Evolutionary conservation across 53 echinoderm and acorn worm species (phyloP), one percentile per base, ranked within the genome.

Genomic region (Astropecten irregularis): DNA sequence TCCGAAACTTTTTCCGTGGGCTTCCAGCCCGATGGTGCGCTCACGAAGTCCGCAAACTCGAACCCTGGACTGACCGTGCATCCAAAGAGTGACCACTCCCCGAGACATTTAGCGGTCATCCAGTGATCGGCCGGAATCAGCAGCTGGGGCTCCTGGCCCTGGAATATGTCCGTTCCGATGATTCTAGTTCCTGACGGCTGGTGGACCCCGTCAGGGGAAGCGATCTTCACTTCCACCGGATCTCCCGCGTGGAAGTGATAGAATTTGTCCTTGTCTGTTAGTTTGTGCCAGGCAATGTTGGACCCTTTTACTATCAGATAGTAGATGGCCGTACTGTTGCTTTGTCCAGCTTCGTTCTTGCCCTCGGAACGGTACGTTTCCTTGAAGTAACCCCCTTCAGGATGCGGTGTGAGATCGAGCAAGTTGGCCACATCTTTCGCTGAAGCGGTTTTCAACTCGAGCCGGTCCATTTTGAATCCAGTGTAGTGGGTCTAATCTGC

Each of bases 51-150:
- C 18, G 42, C 36, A 64, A 63, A 40, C n/a, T 64, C 81, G 32
- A 81, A 81, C 4, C 44, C 81, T 16, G 64, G 81, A 61, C 81
- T 46, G 18, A 81, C 64, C 3, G 64, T 66, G 65, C 64, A 64
- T 11, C 81, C 81, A 38, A 46, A 81, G n/a, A 81, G 64, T 40
- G 81, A 44, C 81, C 81, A 81, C 7, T 81, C 61, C 64, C 61
- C 81, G 0, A 81, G 29, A 44, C 81, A 81, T 34, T n/a, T 62
- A 0, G 39, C 81, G 46, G 40, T 64, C 65, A 64, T 63, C 81
- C 81, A 81, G 22, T 81, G 40, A n/a, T 81, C 36, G 7, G 64
- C 66, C 1, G 46, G 81, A 40, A 81, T 44, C 65, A 81, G 40
- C 40, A 81, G 40, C 29, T 65, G 82, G 33, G 65, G 65, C 10